Evolutionary conservation across 2,888 invertebrate species (phyloP), one percentile per base, ranked within the genome.

Genomic region (Caenorhabditis becei): DNA sequence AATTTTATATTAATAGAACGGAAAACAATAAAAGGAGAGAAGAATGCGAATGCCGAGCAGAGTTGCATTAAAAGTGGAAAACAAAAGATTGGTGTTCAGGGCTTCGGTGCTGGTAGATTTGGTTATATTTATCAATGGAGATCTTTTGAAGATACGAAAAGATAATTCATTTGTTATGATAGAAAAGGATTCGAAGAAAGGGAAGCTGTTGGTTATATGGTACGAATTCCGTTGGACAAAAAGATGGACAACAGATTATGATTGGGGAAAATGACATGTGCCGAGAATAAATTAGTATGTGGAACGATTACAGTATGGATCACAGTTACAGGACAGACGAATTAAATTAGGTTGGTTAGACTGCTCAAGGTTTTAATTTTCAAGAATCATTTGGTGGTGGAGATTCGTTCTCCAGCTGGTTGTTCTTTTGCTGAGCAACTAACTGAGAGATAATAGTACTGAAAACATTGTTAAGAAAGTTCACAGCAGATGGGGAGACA

Each of bases 231-330:
- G 26, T 41, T 47, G 23, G 63, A 54, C n/a, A 18, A 56, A 70
- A n/a, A 24, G 47, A 18, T 16, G 69, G 32, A 20, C 51, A 51
- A 26, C 37, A 18, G 72, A 56, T 65, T 66, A 75, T 65, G 54
- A 35, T 53, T 47, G n/a, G 26, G 51, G 7, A 41, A 54, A 28
- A 66, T 66, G 53, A 71, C 61, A 66, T 47, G 44, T 51, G 59
- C 11, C 20, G 71, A 59, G 18, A 69, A 59, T 56, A 67, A 58
- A 35, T 56, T 56, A 59, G n/a, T 2, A 47, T 5, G 47, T 4
- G 47, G 8, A 41, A 14, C 47, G 32, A 32, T 56, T 58, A n/a
- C n/a, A n/a, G n/a, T n/a, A n/a, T n/a, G n/a, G n/a, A n/a, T n/a
- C n/a, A n/a, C n/a, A n/a, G n/a, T n/a, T n/a, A n/a, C n/a, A n/a